Percentiles rank a stretch among this genome's conserved stretches.
Conservation (phyloP, 1,140 invertebrate genomes). For the Trissolcus basalis region DNA sequence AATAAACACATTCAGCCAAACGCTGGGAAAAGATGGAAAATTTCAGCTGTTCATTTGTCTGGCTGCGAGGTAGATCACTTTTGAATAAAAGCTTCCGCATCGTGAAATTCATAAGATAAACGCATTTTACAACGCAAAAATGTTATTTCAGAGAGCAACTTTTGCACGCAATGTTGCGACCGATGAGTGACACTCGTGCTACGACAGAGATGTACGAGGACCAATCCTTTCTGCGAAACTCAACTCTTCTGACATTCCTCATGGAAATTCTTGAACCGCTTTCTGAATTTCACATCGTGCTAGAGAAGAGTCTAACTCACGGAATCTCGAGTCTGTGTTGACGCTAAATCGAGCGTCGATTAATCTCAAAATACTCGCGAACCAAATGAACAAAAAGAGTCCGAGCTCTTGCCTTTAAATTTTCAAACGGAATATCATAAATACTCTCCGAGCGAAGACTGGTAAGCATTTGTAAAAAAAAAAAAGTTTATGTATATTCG, state of each 20-base stretch:
- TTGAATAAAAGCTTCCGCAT: constrained; percentile 12
- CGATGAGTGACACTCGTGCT: constrained; percentile 89
- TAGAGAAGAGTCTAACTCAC: constrained; percentile 96
- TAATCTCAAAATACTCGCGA: constrained; percentile 22
- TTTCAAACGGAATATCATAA: constrained; percentile 18
- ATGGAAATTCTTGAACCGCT: constrained; percentile 94
- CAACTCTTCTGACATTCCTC: constrained; percentile 89
- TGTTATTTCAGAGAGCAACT: constrained; percentile 93
- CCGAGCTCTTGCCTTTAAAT: constrained; percentile 40
- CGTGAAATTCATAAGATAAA: not conserved
- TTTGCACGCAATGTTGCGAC: constrained; percentile 90
- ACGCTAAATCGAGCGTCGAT: constrained; percentile 31
- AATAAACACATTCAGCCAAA: constrained; percentile 88
- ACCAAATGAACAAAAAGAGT: constrained; percentile 3
- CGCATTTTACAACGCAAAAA: too few relatives aligned
- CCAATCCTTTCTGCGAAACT: constrained; percentile 92
- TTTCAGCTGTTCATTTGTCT: constrained; percentile 98
- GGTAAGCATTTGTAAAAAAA: constrained; percentile 37
- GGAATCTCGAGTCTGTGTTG: constrained; percentile 84
- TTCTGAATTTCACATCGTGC: constrained; percentile 92
- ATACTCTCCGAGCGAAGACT: constrained; percentile 43
- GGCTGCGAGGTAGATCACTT: constrained; percentile 74
- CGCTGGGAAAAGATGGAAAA: constrained; percentile 97
- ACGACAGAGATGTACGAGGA: constrained; percentile 97
- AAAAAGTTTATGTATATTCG: too few relatives aligned